Evolutionary conservation across 2,113 vertebrate genomes (phyloP), one percentile per base, ranked within the genome.

Genomic region (Pseudorhombus dupliciocellatus): DNA sequence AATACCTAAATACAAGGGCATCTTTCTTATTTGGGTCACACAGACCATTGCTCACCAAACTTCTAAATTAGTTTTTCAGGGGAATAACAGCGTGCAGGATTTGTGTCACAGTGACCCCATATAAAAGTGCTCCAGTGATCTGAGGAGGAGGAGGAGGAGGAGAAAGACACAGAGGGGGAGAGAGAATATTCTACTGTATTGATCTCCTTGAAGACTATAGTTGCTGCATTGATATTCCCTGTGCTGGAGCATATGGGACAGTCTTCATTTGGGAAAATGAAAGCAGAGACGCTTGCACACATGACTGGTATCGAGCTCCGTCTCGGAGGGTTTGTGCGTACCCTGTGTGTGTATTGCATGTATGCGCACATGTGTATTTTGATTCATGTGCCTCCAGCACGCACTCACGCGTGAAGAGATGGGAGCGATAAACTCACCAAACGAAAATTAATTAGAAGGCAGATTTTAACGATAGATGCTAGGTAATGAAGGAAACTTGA

Each of bases 201-300:
- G 93, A 93, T 93, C 86, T 77, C 56, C 83, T 24, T 77, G 82
- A 90, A 91, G 86, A 88, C 81, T 87, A 79, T 82, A 83, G 85
- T 78, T 68, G 75, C 79, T 79, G 61, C 84, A 84, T 83, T 87
- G 87, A 92, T 92, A 92, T 91, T 80, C 85, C 90, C 83, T 62
- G 60, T 80, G 75, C 85, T 83, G 67, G 70, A 66, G 74, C 78
- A 70, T 81, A 88, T 89, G 73, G 87, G 81, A 85, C 80, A 75
- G 52, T 25, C 72, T 67, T 58, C 75, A 80, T 83, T 70, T 79
- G 72, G 78, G 73, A 79, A 85, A 90, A 88, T 83, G 80, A 90
- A 86, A 82, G 67, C 73, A 75, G 77, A 85, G 71, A 83, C 44
- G 70, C 72, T 57, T 73, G 79, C 81, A 73, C 63, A 83, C 64